Evolutionary conservation across 2,113 vertebrate genomes (phyloP).

Genomic region (Anhinga anhinga): DNA sequence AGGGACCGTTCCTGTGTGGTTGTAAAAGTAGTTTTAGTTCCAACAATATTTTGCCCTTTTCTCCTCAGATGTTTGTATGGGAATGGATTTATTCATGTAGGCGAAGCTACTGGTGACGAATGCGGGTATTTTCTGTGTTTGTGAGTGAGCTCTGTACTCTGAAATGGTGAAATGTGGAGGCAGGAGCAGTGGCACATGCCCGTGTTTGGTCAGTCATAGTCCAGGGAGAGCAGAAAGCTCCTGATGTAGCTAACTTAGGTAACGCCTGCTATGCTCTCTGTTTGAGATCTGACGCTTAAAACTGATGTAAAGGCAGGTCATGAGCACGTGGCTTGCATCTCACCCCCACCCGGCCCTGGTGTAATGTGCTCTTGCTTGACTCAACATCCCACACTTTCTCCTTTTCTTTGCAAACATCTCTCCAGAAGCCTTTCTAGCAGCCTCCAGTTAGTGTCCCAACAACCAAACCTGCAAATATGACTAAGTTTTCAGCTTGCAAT

Average conservation of each 20-base stretch:
- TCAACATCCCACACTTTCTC: not conserved
- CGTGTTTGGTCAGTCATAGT: not conserved
- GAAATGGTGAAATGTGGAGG: too few relatives aligned
- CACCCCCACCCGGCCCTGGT: not conserved
- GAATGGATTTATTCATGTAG: not conserved
- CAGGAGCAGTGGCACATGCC: not conserved
- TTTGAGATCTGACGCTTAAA: not conserved
- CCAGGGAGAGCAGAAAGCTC: not conserved
- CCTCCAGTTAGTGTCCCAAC: not conserved
- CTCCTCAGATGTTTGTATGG: not conserved
- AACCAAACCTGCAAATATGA: not conserved
- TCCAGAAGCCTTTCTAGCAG: not conserved
- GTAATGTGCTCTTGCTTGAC: not conserved
- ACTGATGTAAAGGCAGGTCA: not conserved
- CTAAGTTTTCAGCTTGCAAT: not conserved
- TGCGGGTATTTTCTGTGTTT: not conserved
- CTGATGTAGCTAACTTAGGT: too few relatives aligned
- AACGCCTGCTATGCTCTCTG: not conserved
- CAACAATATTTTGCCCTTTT: not conserved
- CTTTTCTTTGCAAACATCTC: not conserved
- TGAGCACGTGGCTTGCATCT: not conserved
- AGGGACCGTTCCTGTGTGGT: fast-evolving
- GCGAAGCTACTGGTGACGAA: not conserved
- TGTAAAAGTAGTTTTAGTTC: not conserved
- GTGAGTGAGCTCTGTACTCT: not conserved